Percentiles rank a stretch among this genome's conserved stretches.
Evolutionary conservation across 30 jellyfish, hydroid and myxozoan species (phyloP).

Genomic region (Mastigias papua): DNA sequence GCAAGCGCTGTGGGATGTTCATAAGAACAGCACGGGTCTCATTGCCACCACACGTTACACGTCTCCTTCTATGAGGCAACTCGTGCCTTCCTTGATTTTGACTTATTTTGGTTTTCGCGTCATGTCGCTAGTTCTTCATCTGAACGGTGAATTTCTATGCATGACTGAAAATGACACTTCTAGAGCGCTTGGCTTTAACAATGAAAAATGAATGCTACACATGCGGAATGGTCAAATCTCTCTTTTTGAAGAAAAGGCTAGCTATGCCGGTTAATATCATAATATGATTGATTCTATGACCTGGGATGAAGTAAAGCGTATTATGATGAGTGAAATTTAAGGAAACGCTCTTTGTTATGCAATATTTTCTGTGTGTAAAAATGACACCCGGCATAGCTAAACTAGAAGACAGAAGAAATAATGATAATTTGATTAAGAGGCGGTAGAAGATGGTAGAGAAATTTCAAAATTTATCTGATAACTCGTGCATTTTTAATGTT

Average conservation of each 20-base stretch:
- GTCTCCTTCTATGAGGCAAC: too few relatives aligned
- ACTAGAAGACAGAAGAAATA: slow-evolving; percentile 59
- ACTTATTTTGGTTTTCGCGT: too few relatives aligned
- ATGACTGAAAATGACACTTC: not conserved
- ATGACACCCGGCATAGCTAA: slow-evolving; percentile 54
- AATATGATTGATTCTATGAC: slow-evolving; percentile 28
- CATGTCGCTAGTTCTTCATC: too few relatives aligned
- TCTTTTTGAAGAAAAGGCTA: not conserved
- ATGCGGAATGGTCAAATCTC: not conserved
- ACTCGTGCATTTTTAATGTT: slow-evolving; percentile 54
- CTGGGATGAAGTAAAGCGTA: slow-evolving; percentile 4
- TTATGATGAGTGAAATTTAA: slow-evolving; percentile 10
- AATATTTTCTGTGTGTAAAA: slow-evolving; percentile 26
- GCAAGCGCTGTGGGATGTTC: too few relatives aligned
- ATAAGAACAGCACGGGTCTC: too few relatives aligned
- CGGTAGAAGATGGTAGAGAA: slow-evolving; percentile 79
- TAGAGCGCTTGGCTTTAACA: not conserved
- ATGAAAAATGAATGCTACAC: not conserved
- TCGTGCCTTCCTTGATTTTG: too few relatives aligned
- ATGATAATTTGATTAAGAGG: slow-evolving; percentile 58
- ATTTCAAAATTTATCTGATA: slow-evolving; percentile 57
- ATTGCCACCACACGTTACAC: too few relatives aligned
- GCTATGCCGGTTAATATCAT: not conserved
- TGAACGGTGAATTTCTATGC: too few relatives aligned
- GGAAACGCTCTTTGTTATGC: slow-evolving; percentile 11